Evolutionary conservation across 2,888 invertebrate genomes (phyloP).

Genomic region (Theodoxus fluviatilis): DNA sequence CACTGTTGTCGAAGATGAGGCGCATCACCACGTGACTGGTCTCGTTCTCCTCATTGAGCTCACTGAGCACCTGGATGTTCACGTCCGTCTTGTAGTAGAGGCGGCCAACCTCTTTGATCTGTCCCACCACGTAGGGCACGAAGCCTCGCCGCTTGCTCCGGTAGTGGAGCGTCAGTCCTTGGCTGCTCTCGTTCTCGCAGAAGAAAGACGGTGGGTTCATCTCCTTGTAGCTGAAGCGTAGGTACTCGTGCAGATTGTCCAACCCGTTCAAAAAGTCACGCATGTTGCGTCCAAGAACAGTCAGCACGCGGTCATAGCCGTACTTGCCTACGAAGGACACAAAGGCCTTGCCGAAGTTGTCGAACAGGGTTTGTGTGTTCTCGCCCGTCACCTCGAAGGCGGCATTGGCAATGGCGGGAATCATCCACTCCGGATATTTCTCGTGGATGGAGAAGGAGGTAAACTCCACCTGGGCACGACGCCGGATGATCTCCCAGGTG

Average conservation of each 20-base stretch:
- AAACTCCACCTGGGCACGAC: constrained; percentile 85
- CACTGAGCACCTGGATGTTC: constrained; percentile 78
- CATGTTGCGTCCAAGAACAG: constrained; percentile 81
- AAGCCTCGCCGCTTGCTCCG: constrained; percentile 88
- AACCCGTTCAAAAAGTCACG: constrained; percentile 91
- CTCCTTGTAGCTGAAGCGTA: constrained; percentile 92
- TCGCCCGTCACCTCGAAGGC: constrained; percentile 69
- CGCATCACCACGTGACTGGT: constrained; percentile 94
- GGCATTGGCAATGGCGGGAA: constrained; percentile 77
- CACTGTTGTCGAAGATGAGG: constrained; percentile 87
- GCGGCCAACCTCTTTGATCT: constrained; percentile 88
- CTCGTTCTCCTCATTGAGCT: constrained; percentile 86
- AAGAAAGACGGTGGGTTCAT: constrained; percentile 93
- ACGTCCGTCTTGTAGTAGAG: constrained; percentile 95
- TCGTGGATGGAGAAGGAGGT: constrained; percentile 81
- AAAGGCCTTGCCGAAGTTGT: constrained; percentile 92
- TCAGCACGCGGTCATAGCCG: constrained; percentile 79
- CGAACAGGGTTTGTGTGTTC: constrained; percentile 89
- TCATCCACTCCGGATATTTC: constrained; percentile 88
- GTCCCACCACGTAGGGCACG: constrained; percentile 91
- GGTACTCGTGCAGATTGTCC: constrained; percentile 95
- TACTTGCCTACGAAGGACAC: constrained; percentile 92
- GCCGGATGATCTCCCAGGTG: constrained; percentile 88
- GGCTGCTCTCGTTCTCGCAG: constrained; percentile 88
- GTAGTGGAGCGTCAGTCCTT: constrained; percentile 86